Conservation (phyloP, 2,113 vertebrate genomes). For the Hippolais icterina region DNA sequence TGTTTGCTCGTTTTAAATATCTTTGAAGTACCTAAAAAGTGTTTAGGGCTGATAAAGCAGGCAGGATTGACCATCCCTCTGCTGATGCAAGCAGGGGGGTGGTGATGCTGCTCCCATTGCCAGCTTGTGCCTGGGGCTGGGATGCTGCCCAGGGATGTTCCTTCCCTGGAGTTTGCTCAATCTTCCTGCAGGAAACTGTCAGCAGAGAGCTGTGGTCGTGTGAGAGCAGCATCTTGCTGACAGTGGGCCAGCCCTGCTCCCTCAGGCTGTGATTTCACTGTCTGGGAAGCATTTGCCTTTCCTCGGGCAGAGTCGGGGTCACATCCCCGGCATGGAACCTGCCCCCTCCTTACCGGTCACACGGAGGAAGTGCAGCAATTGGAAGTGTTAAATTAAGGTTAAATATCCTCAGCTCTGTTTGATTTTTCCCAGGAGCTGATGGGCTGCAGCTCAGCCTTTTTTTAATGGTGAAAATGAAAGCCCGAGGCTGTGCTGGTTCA, state of each 20-base stretch:
- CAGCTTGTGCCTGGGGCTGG: background rate
- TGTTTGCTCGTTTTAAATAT: slow-evolving; percentile 4
- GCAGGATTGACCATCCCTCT: background rate
- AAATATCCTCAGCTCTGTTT: background rate
- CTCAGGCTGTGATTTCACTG: background rate
- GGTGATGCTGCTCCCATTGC: background rate
- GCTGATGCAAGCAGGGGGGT: background rate
- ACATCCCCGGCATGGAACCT: background rate
- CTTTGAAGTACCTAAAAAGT: slow-evolving; percentile 36
- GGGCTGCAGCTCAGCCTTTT: background rate
- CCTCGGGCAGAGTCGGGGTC: background rate
- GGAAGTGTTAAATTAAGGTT: background rate
- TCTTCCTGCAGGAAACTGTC: background rate
- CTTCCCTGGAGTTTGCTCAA: background rate
- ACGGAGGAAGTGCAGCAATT: background rate
- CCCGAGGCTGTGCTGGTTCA: background rate
- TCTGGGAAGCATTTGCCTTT: background rate
- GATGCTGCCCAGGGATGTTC: background rate
- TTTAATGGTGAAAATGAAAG: background rate
- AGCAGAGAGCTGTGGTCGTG: background rate
- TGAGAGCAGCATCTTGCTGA: background rate
- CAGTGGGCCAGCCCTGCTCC: background rate
- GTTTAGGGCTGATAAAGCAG: background rate
- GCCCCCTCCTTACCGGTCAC: background rate
- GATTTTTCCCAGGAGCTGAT: background rate